These are phyloP conservation scores for Cheumatopsyche charites DNA, from an alignment of 1,140 invertebrate genomes.

Conservation along the genomic window DNA sequence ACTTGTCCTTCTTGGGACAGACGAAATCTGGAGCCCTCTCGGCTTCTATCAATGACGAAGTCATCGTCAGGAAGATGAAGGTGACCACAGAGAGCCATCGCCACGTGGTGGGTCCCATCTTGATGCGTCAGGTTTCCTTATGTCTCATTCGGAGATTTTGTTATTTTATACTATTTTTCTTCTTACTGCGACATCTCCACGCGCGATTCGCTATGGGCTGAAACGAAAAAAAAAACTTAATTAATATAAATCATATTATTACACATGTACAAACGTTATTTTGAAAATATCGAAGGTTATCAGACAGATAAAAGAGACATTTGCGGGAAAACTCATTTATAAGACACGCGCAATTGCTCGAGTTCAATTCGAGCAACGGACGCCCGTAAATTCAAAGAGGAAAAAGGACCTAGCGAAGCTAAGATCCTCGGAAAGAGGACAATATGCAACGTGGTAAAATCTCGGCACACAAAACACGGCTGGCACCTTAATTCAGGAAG, in stretches of 20 bases:
- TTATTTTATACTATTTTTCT: background rate
- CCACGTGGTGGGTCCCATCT: slow-evolving; percentile 27
- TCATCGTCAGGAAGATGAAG: slow-evolving; percentile 28
- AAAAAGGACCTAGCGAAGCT: background rate
- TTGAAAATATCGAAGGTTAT: too few species aligned
- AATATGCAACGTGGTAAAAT: slow-evolving; percentile 36
- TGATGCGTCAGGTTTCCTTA: slow-evolving; percentile 17
- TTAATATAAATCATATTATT: background rate
- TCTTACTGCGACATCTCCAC: slow-evolving; percentile 19
- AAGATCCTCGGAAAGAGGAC: background rate
- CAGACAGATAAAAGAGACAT: background rate
- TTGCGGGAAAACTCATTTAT: background rate
- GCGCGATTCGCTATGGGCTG: slow-evolving; percentile 2
- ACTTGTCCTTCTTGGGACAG: too few species aligned
- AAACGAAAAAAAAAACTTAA: slow-evolving; percentile 10
- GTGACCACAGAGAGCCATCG: slow-evolving; percentile 25
- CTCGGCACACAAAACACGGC: slow-evolving; percentile 31
- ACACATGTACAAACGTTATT: too few species aligned
- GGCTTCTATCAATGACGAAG: slow-evolving; percentile 32
- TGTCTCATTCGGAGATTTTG: slow-evolving; percentile 25
- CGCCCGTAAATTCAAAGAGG: slow-evolving; percentile 31
- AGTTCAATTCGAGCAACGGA: background rate
- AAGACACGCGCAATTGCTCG: background rate
- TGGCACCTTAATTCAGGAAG: slow-evolving; percentile 42
- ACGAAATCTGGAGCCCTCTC: too few species aligned